Percentiles rank a stretch among this genome's conserved stretches.
Evolutionary conservation across 2,797 vertebrate genomes (phyloP).

Genomic region (Spinibarbus caldwelli): DNA sequence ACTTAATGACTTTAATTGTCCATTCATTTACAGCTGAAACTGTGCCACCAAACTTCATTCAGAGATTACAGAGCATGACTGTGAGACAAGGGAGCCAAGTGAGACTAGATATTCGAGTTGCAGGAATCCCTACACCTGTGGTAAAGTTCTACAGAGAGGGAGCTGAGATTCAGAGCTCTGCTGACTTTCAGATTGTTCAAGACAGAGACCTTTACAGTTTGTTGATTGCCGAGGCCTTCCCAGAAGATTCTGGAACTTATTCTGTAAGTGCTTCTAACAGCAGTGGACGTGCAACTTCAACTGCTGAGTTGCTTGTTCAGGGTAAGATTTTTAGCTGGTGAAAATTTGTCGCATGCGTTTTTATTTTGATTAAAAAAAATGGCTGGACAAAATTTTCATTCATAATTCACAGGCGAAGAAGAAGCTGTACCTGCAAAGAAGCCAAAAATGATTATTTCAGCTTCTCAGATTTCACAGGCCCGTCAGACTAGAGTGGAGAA

Average conservation of each 20-base stretch:
- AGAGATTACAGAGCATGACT: conserved; percentile 94
- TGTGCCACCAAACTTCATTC: conserved; percentile 92
- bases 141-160: conserved; percentile 98
- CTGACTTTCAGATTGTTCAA: conserved; percentile 95
- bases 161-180: conserved; percentile 98
- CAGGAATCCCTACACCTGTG: conserved; percentile 96
- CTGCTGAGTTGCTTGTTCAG: conserved; percentile 93
- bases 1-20: neutral
- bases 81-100: conserved; percentile 97
- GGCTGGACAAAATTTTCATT: neutral
- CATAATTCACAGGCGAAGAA: conserved; percentile 77
- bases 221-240: conserved; percentile 95
- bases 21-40: conserved; percentile 84
- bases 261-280: conserved; percentile 95
- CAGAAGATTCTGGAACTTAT: conserved; percentile 97
- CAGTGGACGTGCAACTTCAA: conserved; percentile 95
- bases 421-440: conserved; percentile 95
- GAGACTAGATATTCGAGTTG: conserved; percentile 91
- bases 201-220: conserved; percentile 96
- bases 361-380: too few relatives aligned
- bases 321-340: conserved; percentile 71
- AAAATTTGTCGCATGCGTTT: neutral
- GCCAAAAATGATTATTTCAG: conserved; percentile 91
- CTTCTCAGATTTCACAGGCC: conserved; percentile 90
- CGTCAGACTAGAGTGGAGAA: conserved; percentile 88